These are phyloP conservation scores for Catostomus latipinnis DNA, from an alignment of 2,797 vertebrate genomes.

Conservation along the genomic window DNA sequence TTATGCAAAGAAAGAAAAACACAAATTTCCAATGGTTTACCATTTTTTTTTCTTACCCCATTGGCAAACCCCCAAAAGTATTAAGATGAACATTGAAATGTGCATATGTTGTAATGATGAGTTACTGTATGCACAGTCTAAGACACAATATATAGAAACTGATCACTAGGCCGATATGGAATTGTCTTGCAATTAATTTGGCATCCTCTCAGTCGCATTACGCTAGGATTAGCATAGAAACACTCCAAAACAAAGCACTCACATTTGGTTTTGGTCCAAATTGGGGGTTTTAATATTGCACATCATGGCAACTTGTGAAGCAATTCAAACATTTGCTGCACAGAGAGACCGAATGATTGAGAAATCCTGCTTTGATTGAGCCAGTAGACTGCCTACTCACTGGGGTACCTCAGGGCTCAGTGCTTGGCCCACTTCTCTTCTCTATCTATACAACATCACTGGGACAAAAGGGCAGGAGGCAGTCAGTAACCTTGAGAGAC, in stretches of 20 bases:
- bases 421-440: too few relatives aligned
- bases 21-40: too few relatives aligned
- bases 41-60: too few relatives aligned
- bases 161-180: slow-evolving; percentile 37
- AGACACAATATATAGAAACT: slow-evolving; percentile 24
- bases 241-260: slow-evolving; percentile 28
- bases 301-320: slow-evolving; percentile 51
- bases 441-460: too few relatives aligned
- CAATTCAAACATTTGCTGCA: slow-evolving; percentile 48
- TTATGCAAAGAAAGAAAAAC: neutral
- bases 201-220: slow-evolving; percentile 31
- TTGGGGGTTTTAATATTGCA: slow-evolving; percentile 46
- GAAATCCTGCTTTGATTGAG: slow-evolving; percentile 69
- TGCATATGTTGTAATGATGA: neutral
- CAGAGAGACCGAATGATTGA: slow-evolving; percentile 62
- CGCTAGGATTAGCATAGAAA: slow-evolving; percentile 39
- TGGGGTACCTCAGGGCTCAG: too few relatives aligned
- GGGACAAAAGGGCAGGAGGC: slow-evolving; percentile 60
- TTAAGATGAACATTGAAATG: neutral
- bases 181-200: slow-evolving; percentile 54
- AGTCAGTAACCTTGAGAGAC: slow-evolving; percentile 66
- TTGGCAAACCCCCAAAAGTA: neutral
- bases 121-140: slow-evolving; percentile 27
- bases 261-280: slow-evolving; percentile 44
- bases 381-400: slow-evolving; percentile 53